Percentiles rank a stretch among this genome's conserved stretches.
These are phyloP conservation scores for Microtus montanus DNA, from an alignment of 2,113 vertebrate species.

Conservation along the genomic window DNA sequence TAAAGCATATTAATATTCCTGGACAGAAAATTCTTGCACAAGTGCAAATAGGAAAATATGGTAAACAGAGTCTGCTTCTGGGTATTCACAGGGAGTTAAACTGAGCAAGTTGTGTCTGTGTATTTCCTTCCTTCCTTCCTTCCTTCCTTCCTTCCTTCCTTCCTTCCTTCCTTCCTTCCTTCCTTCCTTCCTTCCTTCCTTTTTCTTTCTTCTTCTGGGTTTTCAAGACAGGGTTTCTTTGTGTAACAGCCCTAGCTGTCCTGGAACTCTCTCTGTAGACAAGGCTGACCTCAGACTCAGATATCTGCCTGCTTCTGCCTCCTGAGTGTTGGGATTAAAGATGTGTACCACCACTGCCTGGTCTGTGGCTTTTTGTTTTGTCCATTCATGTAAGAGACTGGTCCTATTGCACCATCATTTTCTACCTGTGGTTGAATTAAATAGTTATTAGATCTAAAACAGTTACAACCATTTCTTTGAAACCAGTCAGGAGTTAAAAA, in stretches of 20 bases:
- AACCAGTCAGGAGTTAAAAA: neutral
- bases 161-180: too few relatives aligned
- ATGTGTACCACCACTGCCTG: too few relatives aligned
- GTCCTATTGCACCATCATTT: neutral
- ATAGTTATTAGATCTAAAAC: neutral
- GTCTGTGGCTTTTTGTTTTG: neutral
- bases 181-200: too few relatives aligned
- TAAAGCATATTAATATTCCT: conserved; percentile 24
- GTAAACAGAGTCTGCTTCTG: conserved; percentile 3
- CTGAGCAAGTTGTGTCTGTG: neutral
- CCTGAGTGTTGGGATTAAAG: too few relatives aligned
- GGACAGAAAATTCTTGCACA: neutral
- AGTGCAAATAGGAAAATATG: neutral
- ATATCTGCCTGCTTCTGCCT: too few relatives aligned
- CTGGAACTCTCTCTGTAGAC: too few relatives aligned
- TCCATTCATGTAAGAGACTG: neutral
- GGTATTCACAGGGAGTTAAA: neutral
- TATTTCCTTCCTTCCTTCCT: too few relatives aligned
- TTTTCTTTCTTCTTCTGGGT: too few relatives aligned
- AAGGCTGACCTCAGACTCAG: too few relatives aligned
- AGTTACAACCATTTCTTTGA: conserved; percentile 10
- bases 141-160: too few relatives aligned
- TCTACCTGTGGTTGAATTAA: neutral
- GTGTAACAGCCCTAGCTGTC: too few relatives aligned
- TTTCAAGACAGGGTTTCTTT: too few relatives aligned